Evolutionary conservation across 1,140 invertebrate species (phyloP).

Genomic region (Scaptomyza pallida): DNA sequence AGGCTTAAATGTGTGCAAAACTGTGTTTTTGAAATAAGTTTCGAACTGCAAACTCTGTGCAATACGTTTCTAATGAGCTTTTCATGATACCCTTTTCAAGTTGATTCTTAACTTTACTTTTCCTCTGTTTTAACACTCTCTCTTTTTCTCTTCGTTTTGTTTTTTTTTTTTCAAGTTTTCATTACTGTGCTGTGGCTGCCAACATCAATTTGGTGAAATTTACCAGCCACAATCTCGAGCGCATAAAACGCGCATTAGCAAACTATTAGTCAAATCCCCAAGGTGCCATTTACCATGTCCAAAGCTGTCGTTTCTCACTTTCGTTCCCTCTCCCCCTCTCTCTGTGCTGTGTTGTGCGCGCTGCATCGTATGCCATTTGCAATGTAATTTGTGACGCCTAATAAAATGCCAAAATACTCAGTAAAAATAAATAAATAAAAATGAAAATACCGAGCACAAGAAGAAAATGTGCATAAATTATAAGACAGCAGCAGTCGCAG

Average conservation of each 20-base stretch:
- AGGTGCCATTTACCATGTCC: constrained; percentile 56
- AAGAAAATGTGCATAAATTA: constrained; percentile 64
- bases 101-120: neutral
- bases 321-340: neutral
- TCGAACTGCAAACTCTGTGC: too few relatives aligned
- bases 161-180: constrained; percentile 3
- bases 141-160: too few relatives aligned
- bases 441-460: too few relatives aligned
- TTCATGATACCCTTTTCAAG: constrained; percentile 7
- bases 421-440: constrained; percentile 50
- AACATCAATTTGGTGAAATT: constrained; percentile 37
- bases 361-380: constrained; percentile 48
- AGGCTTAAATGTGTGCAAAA: neutral
- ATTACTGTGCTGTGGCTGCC: constrained; percentile 7
- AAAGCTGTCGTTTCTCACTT: constrained; percentile 14
- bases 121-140: neutral
- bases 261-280: constrained; percentile 61
- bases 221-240: constrained; percentile 27
- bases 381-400: constrained; percentile 62
- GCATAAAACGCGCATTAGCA: constrained; percentile 66
- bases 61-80: constrained; percentile 6
- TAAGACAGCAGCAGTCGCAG: constrained; percentile 28
- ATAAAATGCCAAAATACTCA: constrained; percentile 56
- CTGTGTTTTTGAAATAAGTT: too few relatives aligned
- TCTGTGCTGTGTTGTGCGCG: neutral